phyloP scores from a whole-genome alignment of 2,797 vertebrate genomes.

The Hephaestus fuliginosus region DNA sequence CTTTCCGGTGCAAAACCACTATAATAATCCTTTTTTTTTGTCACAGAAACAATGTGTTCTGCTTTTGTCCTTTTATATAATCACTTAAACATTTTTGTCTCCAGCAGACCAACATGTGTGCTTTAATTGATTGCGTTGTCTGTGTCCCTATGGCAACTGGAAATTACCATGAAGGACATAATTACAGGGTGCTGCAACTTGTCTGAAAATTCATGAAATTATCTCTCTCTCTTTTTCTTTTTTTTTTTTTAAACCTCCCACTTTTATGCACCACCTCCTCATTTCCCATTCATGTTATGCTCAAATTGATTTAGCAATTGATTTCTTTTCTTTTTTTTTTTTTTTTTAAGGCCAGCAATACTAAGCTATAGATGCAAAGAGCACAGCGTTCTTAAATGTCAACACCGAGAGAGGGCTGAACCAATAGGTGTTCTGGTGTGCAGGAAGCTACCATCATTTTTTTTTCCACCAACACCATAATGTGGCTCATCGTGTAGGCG shows the following conservation, averaged over 20 bases:
- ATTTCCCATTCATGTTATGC: conserved; percentile 18
- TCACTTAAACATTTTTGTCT: conserved; percentile 20
- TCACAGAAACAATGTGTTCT: conserved; percentile 18
- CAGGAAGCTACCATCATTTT: background rate
- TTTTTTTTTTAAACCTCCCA: conserved; percentile 3
- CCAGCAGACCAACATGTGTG: conserved; percentile 15
- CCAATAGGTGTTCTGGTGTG: conserved; percentile 17
- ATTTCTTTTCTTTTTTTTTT: conserved; percentile 1
- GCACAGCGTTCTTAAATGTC: conserved; percentile 10
- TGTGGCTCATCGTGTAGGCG: conserved; percentile 53
- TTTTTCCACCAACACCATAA: conserved; percentile 18
- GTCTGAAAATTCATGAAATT: conserved; percentile 41
- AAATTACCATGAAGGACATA: conserved; percentile 60
- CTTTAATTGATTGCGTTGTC: conserved; percentile 65
- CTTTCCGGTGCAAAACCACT: background rate
- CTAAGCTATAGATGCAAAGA: conserved; percentile 6
- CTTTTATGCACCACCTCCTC: conserved; percentile 7
- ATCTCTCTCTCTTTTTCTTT: conserved; percentile 5
- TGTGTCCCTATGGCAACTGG: conserved; percentile 76
- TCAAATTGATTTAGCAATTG: conserved; percentile 19
- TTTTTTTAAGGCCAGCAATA: background rate
- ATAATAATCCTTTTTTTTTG: background rate
- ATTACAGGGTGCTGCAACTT: conserved; percentile 61
- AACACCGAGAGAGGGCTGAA: background rate
- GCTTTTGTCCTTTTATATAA: conserved; percentile 8